Conservation (phyloP, 2,888 invertebrate genomes). For the Hypomecis atomaria region DNA sequence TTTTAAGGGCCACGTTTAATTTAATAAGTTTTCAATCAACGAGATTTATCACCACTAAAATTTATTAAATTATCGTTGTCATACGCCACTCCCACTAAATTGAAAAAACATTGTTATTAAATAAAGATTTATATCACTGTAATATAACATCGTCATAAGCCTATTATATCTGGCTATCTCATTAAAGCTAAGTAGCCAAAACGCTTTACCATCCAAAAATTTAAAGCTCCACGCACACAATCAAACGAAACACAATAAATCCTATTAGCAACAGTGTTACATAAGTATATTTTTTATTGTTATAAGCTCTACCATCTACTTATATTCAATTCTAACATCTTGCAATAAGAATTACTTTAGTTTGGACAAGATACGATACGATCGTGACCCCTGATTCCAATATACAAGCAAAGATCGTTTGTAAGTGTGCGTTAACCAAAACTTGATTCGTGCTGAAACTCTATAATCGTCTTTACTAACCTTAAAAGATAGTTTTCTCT, state of each 20-base stretch:
- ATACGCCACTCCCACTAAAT: slow-evolving; percentile 14
- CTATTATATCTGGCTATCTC: slow-evolving; percentile 19
- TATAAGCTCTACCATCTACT: slow-evolving; percentile 20
- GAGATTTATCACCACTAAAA: background rate
- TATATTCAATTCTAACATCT: slow-evolving; percentile 38
- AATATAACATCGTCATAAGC: slow-evolving; percentile 26
- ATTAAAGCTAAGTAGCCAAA: slow-evolving; percentile 29
- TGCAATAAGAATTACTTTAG: slow-evolving; percentile 36
- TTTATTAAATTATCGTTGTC: slow-evolving; percentile 1
- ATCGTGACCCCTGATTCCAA: slow-evolving; percentile 61
- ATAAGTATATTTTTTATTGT: slow-evolving; percentile 47
- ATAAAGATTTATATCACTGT: slow-evolving; percentile 19
- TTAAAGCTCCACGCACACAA: slow-evolving; percentile 51
- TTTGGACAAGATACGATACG: slow-evolving; percentile 18
- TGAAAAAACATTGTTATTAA: slow-evolving; percentile 9
- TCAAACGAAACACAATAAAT: slow-evolving; percentile 45
- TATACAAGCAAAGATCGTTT: slow-evolving; percentile 57
- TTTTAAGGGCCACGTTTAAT: background rate
- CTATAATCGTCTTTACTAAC: slow-evolving; percentile 27
- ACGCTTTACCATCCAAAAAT: slow-evolving; percentile 30
- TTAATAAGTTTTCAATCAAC: background rate
- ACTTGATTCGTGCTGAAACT: slow-evolving; percentile 47
- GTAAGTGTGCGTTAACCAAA: slow-evolving; percentile 50
- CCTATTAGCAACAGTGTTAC: slow-evolving; percentile 54
- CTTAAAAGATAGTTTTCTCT: slow-evolving; percentile 36